A percentile compares a stretch with the other conserved stretches of the same genome.
phyloP scores from a whole-genome alignment of 2,113 vertebrate genomes.

The Vicugna pacos region DNA sequence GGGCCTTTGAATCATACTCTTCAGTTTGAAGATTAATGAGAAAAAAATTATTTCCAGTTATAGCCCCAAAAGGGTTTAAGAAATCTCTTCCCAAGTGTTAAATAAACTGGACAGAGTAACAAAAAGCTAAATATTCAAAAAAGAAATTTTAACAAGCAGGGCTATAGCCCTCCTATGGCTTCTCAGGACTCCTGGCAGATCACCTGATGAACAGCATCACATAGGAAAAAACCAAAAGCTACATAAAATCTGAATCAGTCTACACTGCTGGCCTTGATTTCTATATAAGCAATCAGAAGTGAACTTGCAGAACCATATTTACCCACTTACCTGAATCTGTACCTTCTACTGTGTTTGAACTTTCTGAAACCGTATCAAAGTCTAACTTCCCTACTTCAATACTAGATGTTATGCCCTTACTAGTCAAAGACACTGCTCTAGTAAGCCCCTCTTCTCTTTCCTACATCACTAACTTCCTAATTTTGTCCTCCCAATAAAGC shows the following conservation, averaged over 20 bases:
- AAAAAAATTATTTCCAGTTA: neutral
- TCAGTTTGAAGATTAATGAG: neutral
- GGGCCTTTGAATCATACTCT: neutral
- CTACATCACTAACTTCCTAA: neutral
- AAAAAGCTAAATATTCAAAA: neutral
- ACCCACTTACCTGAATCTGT: neutral
- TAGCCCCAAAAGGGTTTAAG: neutral
- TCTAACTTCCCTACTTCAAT: neutral
- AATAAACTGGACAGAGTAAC: neutral
- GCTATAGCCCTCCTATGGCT: neutral
- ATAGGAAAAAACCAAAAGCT: neutral
- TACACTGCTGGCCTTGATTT: neutral
- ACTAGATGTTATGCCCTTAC: neutral
- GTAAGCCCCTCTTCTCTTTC: neutral
- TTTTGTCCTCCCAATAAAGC: neutral
- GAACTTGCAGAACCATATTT: neutral
- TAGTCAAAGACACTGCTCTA: neutral
- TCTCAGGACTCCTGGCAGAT: neutral
- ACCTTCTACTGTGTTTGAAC: neutral
- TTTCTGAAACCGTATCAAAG: neutral
- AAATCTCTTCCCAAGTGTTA: conserved; percentile 23
- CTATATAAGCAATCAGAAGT: neutral
- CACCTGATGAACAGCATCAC: neutral
- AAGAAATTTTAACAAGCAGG: neutral
- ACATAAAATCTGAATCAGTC: neutral